These are phyloP conservation scores for Gorilla gorilla DNA, from an alignment of 2,113 vertebrate species.

Conservation along the genomic window DNA sequence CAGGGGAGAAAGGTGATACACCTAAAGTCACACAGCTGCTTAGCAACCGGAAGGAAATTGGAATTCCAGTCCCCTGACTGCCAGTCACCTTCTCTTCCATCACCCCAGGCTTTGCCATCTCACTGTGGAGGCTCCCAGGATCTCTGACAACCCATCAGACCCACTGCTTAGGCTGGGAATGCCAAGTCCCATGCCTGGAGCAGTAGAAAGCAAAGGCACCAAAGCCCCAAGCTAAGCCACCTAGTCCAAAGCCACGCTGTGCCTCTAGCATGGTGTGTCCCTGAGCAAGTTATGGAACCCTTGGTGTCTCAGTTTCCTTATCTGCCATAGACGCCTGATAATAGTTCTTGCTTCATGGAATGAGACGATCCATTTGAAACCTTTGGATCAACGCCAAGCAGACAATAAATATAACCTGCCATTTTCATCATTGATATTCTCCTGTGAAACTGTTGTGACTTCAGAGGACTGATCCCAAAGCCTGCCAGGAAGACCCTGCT, in stretches of 20 bases:
- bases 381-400: not conserved
- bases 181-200: not conserved
- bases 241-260: not conserved
- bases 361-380: not conserved
- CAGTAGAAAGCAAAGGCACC: not conserved
- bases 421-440: not conserved
- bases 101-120: fast-evolving
- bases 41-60: not conserved
- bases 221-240: not conserved
- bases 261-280: not conserved
- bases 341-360: not conserved
- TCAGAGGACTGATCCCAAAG: not conserved
- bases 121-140: not conserved
- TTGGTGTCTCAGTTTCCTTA: not conserved
- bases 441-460: not conserved
- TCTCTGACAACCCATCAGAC: not conserved
- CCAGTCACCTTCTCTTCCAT: not conserved
- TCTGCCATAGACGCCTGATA: not conserved
- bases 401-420: too few species aligned
- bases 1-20: not conserved
- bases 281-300: not conserved
- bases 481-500: not conserved
- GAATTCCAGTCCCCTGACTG: not conserved
- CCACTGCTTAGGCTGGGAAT: not conserved
- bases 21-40: not conserved